Conservation (phyloP, 2,113 vertebrate species). For the Noctilio leporinus region DNA sequence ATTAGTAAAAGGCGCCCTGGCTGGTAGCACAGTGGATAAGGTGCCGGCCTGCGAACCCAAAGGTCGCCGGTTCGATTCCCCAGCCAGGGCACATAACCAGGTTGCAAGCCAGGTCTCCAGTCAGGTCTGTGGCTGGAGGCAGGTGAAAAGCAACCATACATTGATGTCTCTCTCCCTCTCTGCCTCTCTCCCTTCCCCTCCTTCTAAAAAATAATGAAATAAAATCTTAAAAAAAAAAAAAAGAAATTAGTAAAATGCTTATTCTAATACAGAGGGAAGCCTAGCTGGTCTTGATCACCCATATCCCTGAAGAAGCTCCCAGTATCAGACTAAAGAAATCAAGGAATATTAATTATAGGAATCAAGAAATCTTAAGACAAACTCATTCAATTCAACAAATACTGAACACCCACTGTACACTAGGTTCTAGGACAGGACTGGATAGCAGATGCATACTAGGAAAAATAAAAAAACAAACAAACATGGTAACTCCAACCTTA, state of each 20-base stretch:
- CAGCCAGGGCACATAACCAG: too few species aligned
- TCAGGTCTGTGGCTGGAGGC: too few species aligned
- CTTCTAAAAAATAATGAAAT: too few species aligned
- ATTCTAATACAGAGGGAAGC: neutral
- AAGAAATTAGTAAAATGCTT: neutral
- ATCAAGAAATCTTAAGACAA: neutral
- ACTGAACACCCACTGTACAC: neutral
- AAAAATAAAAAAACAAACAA: too few species aligned
- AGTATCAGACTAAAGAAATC: neutral
- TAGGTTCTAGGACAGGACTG: neutral
- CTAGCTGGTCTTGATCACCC: neutral
- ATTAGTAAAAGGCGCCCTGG: neutral
- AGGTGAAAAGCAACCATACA: too few species aligned
- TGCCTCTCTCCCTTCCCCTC: too few species aligned
- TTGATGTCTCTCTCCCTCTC: too few species aligned
- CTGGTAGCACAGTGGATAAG: too few species aligned
- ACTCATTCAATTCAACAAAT: neutral
- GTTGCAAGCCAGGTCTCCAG: too few species aligned
- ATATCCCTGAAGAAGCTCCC: neutral
- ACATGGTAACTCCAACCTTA: neutral
- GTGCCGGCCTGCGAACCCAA: too few species aligned
- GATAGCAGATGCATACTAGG: neutral
- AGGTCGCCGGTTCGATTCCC: too few species aligned
- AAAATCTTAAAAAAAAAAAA: too few species aligned
- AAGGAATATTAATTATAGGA: neutral